phyloP scores from a whole-genome alignment of 2,888 invertebrate species.

The Eupithecia exiguata region DNA sequence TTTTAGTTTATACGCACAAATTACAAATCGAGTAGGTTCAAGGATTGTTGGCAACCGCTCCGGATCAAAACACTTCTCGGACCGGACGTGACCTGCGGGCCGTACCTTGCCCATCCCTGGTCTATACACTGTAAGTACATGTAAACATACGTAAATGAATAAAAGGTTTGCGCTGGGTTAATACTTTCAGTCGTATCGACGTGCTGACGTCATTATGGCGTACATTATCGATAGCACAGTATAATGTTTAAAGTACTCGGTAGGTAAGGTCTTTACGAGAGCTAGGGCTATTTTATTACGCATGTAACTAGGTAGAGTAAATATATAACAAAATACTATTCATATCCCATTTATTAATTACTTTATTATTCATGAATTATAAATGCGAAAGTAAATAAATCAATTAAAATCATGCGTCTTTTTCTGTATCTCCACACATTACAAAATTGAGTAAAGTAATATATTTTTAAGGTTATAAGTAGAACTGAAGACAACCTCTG shows the following conservation, averaged over 20 bases:
- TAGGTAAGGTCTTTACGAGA: conserved; percentile 20
- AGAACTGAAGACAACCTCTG: too few relatives aligned
- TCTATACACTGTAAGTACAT: not conserved
- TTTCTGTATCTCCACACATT: too few relatives aligned
- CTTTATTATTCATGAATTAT: not conserved
- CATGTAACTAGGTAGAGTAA: not conserved
- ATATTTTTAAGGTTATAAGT: too few relatives aligned
- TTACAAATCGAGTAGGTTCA: too few relatives aligned
- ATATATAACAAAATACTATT: not conserved
- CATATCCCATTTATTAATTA: not conserved
- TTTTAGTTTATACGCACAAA: too few relatives aligned
- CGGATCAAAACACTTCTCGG: not conserved
- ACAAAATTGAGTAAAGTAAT: too few relatives aligned
- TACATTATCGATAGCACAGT: not conserved
- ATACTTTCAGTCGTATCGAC: not conserved
- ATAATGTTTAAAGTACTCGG: not conserved
- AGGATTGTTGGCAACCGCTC: too few relatives aligned
- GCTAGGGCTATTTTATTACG: conserved; percentile 7
- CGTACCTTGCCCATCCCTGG: not conserved
- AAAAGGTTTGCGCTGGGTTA: not conserved
- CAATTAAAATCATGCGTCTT: too few relatives aligned
- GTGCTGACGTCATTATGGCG: conserved; percentile 21
- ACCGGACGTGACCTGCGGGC: not conserved
- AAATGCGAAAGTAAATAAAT: not conserved
- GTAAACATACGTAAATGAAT: not conserved